Evolutionary conservation across 2,113 vertebrate genomes (phyloP), one percentile per base, ranked within the genome.

Genomic region (Osmerus mordax): DNA sequence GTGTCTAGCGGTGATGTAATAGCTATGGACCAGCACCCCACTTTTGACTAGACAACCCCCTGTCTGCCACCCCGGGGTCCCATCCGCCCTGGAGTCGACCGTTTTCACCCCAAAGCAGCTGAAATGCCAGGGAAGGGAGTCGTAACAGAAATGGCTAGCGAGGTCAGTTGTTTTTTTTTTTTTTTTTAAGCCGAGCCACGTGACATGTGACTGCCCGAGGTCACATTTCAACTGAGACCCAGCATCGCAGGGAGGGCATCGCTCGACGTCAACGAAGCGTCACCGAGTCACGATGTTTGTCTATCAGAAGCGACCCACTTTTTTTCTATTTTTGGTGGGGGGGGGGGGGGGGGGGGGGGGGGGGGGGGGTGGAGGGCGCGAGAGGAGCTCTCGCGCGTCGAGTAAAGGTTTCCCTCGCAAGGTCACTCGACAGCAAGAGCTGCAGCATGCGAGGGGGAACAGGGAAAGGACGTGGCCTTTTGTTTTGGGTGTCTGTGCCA

Each of bases 201-300:
- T 28, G 62, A 60, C 75, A 69, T 53, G 71, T 79, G 75, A 79
- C 71, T 65, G 51, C 3, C 21, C 7, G 21, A 18, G 78, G 76
- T 85, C 76, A 23, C 72, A 72, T 88, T 83, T 81, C 72, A 68
- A 61, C 62, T 61, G 73, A 75, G 71, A 75, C 74, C 72, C 61
- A 1, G 77, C 74, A 65, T 75, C 66, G 56, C 41, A 55, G 64
- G 61, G 74, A 62, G 32, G 59, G 59, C 69, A 62, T 73, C 54
- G 7, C 13, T 5, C 15, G 67, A 74, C 59, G 9, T 63, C 54
- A 32, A 63, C 23, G 69, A 62, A 67, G 70, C 52, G 21, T 70
- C 29, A 16, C 54, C 69, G 18, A 53, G 63, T 73, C 3, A 23
- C 56, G 16, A 63, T 77, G 74, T 82, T 81, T 82, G 64, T 70